Conservation (phyloP, 2,797 vertebrate species). For the Rhadinocentrus ornatus region DNA sequence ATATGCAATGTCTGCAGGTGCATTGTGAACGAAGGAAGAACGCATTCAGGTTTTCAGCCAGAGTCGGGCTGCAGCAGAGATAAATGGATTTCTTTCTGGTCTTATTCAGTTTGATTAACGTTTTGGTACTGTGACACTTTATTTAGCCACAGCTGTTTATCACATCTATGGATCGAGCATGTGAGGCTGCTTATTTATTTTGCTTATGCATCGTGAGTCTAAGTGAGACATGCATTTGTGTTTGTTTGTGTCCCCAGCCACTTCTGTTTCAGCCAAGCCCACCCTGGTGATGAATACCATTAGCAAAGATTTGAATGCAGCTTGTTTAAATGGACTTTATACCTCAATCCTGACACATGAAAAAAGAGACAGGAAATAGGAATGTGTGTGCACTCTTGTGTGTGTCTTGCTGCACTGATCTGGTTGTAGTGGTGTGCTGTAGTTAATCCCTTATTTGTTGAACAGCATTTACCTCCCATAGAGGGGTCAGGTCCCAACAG, state of each 20-base stretch:
- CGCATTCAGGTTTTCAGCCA: slow-evolving; percentile 4
- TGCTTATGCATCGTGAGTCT: slow-evolving; percentile 9
- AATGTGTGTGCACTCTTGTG: slow-evolving; percentile 8
- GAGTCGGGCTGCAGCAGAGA: slow-evolving; percentile 21
- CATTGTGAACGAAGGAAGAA: slow-evolving; percentile 14
- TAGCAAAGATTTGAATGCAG: slow-evolving; percentile 71
- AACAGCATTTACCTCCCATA: slow-evolving; percentile 34
- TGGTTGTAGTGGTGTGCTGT: slow-evolving; percentile 27
- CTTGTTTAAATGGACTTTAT: slow-evolving; percentile 56
- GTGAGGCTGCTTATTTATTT: slow-evolving; percentile 8
- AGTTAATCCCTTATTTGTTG: slow-evolving; percentile 61
- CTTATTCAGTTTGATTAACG: slow-evolving; percentile 52
- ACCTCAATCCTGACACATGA: slow-evolving; percentile 38
- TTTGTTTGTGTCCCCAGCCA: slow-evolving; percentile 8
- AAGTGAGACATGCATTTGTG: neutral
- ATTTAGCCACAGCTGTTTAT: slow-evolving; percentile 59
- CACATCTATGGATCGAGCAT: slow-evolving; percentile 28
- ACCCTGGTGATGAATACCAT: slow-evolving; percentile 55
- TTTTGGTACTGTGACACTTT: slow-evolving; percentile 44
- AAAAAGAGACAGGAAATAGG: slow-evolving; percentile 39
- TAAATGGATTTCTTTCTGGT: slow-evolving; percentile 29
- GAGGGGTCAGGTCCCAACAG: slow-evolving; percentile 49
- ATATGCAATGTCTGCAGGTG: slow-evolving; percentile 5
- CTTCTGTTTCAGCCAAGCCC: slow-evolving; percentile 42
- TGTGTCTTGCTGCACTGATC: slow-evolving; percentile 16